A percentile compares a stretch with the other conserved stretches of the same genome.
These are phyloP conservation scores for Yponomeuta cagnagella DNA, from an alignment of 2,888 invertebrate genomes.

Conservation along the genomic window DNA sequence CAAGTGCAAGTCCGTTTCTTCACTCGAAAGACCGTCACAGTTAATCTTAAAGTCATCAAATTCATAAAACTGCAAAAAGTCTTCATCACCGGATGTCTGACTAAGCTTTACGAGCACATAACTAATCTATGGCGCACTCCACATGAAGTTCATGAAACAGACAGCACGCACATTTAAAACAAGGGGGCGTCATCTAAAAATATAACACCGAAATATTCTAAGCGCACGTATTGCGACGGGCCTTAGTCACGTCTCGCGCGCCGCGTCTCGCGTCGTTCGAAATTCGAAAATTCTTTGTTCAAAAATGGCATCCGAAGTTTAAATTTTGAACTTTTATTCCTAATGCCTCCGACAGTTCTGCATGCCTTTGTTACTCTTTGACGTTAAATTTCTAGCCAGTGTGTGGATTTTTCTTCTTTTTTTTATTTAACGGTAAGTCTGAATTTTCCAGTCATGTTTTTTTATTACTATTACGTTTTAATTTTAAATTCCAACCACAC, in stretches of 20 bases:
- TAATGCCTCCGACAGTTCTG: not conserved
- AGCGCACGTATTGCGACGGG: constrained; percentile 29
- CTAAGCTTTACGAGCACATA: not conserved
- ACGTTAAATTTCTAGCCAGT: not conserved
- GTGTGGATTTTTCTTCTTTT: not conserved
- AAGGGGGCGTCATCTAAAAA: constrained; percentile 74
- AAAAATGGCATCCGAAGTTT: constrained; percentile 28
- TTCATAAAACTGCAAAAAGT: constrained; percentile 4
- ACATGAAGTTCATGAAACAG: constrained; percentile 18
- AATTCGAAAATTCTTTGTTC: constrained; percentile 31
- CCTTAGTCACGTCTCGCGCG: constrained; percentile 50
- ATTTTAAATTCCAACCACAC: constrained; percentile 3
- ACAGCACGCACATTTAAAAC: constrained; percentile 35
- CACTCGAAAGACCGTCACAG: not conserved
- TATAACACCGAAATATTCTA: constrained; percentile 44
- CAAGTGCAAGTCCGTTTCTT: not conserved
- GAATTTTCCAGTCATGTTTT: constrained; percentile 1
- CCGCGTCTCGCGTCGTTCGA: constrained; percentile 32
- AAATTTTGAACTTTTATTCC: constrained; percentile 16
- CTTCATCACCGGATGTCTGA: not conserved
- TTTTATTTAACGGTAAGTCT: constrained; percentile 3
- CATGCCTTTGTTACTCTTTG: not conserved
- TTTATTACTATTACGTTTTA: not conserved
- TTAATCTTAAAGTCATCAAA: not conserved
- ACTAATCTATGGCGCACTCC: not conserved